A percentile compares a stretch with the other conserved stretches of the same genome.
These are phyloP conservation scores for Crax fasciolata DNA, from an alignment of 2,797 vertebrate species.

Conservation along the genomic window DNA sequence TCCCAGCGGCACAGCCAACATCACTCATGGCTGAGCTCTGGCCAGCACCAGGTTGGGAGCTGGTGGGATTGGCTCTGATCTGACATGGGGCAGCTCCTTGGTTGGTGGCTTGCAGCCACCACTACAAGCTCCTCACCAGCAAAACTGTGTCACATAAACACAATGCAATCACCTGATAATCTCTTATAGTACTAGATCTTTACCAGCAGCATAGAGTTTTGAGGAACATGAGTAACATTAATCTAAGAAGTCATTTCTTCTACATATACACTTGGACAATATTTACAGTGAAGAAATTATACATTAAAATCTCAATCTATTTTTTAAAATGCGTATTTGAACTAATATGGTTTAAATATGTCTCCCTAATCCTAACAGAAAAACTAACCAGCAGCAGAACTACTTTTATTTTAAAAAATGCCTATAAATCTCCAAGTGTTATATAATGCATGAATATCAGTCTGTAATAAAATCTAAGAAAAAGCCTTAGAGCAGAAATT, in stretches of 20 bases:
- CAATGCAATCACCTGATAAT: not conserved
- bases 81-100: not conserved
- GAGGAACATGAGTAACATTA: not conserved
- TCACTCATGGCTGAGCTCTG: not conserved
- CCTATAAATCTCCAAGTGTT: not conserved
- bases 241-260: not conserved
- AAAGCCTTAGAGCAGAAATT: conserved; percentile 45
- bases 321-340: not conserved
- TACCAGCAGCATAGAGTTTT: not conserved
- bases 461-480: conserved; percentile 8
- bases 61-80: not conserved
- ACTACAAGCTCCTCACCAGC: not conserved
- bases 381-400: not conserved
- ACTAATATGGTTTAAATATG: not conserved
- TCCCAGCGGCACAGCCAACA: not conserved
- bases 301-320: not conserved
- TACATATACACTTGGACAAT: not conserved
- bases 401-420: conserved; percentile 23
- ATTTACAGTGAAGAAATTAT: not conserved
- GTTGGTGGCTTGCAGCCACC: not conserved
- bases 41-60: not conserved
- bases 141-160: not conserved
- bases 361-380: not conserved
- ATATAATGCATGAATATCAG: conserved; percentile 16
- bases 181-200: not conserved